Evolutionary conservation across 2,113 vertebrate genomes (phyloP), one percentile per base, ranked within the genome.

Genomic region (Poeciliopsis retropinna): DNA sequence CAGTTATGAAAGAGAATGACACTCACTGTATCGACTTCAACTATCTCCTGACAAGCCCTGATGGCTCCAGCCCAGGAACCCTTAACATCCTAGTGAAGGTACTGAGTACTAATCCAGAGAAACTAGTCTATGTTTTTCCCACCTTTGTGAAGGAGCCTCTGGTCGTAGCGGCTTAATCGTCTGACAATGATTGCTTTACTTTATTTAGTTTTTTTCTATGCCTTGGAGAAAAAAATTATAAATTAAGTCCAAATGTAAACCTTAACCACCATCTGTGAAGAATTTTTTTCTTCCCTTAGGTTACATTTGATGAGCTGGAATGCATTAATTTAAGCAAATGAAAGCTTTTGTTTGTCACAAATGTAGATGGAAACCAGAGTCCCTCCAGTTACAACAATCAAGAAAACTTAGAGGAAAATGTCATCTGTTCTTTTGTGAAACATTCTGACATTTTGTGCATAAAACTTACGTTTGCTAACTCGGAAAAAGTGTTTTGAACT

Each of bases 11-110:
- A 88, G 97, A 99, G 90, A 99, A 99, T 0, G 98, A 99, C 84
- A 99, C 98, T 3, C 98, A 99, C 88, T 99, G 98, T 73, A 97
- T 99, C 0, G 97, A 99, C 92, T 99, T 99, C 91, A 99, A 96
- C 93, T 99, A 99, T 91, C 93, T 97, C 60, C 92, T 99, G 60
- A 96, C 94, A 73, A 96, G 95, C 84, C 95, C 95, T 14, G 97
- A 95, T 0, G 95, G 96, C 60, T 82, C 93, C 88, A 97, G 94
- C 87, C 97, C 98, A 0, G 98, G 98, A 47, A 96, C 97, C 14
- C 78, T 99, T 77, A 99, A 99, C 78, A 94, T 99, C 79, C 91
- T 98, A 5, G 98, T 99, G 63, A 96, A 97, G 83, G 92, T 93
- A 85, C 28, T 12, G 1, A 47, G 2, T 70, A 39, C 3, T 22